A percentile compares a stretch with the other conserved stretches of the same genome.
These are phyloP conservation scores for Scolopax mira DNA, from an alignment of 2,113 vertebrate genomes.

Conservation along the genomic window DNA sequence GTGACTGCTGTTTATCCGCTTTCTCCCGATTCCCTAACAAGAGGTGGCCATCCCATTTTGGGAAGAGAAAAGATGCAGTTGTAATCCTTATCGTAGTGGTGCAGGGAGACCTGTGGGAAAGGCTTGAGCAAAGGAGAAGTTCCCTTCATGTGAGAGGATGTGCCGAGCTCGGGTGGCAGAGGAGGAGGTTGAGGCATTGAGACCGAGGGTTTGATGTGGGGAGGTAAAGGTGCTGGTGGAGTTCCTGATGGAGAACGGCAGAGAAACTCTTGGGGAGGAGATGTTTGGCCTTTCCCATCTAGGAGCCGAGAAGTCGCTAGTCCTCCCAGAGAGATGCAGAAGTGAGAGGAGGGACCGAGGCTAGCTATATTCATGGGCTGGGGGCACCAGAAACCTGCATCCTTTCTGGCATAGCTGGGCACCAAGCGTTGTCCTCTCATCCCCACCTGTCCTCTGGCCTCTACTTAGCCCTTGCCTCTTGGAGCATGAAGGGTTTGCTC, in stretches of 20 bases:
- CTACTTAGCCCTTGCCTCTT: background rate
- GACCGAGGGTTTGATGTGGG: background rate
- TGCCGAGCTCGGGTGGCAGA: no score
- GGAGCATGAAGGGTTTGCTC: background rate
- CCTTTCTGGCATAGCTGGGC: background rate
- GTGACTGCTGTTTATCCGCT: background rate
- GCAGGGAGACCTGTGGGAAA: background rate
- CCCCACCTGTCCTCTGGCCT: background rate
- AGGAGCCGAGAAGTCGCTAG: background rate
- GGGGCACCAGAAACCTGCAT: rapidly evolving
- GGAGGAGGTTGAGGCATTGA: background rate
- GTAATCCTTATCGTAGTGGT: background rate
- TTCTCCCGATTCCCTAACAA: background rate
- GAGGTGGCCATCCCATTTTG: background rate
- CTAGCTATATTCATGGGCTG: background rate
- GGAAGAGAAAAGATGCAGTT: background rate
- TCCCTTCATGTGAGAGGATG: no score
- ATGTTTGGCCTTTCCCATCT: background rate
- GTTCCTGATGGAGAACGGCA: background rate
- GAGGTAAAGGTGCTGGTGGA: background rate
- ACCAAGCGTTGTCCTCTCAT: background rate
- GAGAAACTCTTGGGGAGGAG: background rate
- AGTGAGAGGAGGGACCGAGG: no score
- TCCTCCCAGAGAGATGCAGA: no score
- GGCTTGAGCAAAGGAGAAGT: background rate